Base-by-base conservation (phyloP, 2,888 invertebrate genomes). In the Andrena minutula region DNA sequence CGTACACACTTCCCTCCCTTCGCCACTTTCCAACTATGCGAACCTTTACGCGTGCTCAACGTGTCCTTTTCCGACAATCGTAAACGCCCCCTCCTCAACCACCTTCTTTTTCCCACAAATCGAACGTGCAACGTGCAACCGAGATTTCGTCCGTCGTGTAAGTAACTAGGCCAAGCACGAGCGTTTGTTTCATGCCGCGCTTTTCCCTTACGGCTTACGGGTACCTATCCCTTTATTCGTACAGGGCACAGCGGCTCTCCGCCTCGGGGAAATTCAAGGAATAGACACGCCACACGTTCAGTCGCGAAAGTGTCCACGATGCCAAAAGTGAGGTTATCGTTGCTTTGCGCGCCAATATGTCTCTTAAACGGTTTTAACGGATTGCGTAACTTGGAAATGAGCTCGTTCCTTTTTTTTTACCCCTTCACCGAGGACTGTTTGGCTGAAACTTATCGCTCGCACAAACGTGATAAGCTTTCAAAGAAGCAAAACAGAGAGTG, bases 261-360 rank as follows among this genome's bases (percentile, higher is more conserved):
- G 20, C 12, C 7, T 10, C 3, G 10, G 5, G 5, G 23, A 58
- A 16, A 10, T 56, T 28, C 8, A 1, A 20, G 5, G 12, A n/a
- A 30, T 63, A 23, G 10, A 12, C 47, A 56, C 23, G 10, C n/a
- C 2, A 28, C 64, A 20, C 28, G 30, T n/a, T 56, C 2, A 2
- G 16, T 56, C 30, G 8, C 12, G 12, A 3, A 26, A 35, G 28
- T 26, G 23, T 75, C 75, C 64, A 53, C 30, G 49, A 10, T 47
- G 12, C n/a, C 58, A 66, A 85, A 88, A 89, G 89, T 89, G 89
- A 89, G 89, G 88, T 89, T 88, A 89, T 80, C 71, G 53, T 70
- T 74, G 71, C 63, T 79, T 86, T 61, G 64, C 82, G 78, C 85
- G 83, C 81, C 68, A 78, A 81, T 51, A 20, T 71, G 64, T 16